Evolutionary conservation across 2,888 invertebrate species (phyloP).

Genomic region (Orthonychiurus folsomi): DNA sequence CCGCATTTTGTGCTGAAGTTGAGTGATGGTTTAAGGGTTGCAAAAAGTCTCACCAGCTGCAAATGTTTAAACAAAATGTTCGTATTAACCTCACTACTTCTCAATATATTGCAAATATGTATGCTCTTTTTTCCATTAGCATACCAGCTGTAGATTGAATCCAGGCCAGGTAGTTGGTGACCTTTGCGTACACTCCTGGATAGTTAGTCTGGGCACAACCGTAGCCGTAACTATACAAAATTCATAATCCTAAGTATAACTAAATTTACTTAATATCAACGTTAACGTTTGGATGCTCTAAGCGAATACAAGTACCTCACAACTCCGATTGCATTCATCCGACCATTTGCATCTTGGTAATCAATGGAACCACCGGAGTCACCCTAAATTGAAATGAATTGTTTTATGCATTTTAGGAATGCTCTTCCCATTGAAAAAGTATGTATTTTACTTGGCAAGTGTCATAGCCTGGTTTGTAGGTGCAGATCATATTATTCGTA

Average conservation of each 20-base stretch:
- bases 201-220: slow-evolving; percentile 26
- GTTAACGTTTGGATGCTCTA: too few relatives aligned
- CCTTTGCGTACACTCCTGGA: slow-evolving; percentile 27
- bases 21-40: too few relatives aligned
- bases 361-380: slow-evolving; percentile 38
- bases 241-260: background rate
- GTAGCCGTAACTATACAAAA: slow-evolving; percentile 11
- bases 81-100: background rate
- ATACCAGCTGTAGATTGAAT: slow-evolving; percentile 14
- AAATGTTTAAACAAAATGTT: background rate
- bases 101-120: too few relatives aligned
- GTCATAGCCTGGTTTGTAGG: slow-evolving; percentile 27
- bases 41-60: background rate
- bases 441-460: slow-evolving; percentile 33
- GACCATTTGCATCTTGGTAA: slow-evolving; percentile 18
- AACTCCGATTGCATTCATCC: slow-evolving; percentile 30
- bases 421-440: too few relatives aligned
- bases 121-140: background rate
- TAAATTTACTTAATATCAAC: too few relatives aligned
- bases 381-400: background rate
- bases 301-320: too few relatives aligned
- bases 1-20: too few relatives aligned
- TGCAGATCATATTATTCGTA: slow-evolving; percentile 33
- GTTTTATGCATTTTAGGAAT: too few relatives aligned
- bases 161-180: slow-evolving; percentile 31